Evolutionary conservation across 2,113 vertebrate species (phyloP), one percentile per base, ranked within the genome.

Genomic region (Pseudorectes ferrugineus): DNA sequence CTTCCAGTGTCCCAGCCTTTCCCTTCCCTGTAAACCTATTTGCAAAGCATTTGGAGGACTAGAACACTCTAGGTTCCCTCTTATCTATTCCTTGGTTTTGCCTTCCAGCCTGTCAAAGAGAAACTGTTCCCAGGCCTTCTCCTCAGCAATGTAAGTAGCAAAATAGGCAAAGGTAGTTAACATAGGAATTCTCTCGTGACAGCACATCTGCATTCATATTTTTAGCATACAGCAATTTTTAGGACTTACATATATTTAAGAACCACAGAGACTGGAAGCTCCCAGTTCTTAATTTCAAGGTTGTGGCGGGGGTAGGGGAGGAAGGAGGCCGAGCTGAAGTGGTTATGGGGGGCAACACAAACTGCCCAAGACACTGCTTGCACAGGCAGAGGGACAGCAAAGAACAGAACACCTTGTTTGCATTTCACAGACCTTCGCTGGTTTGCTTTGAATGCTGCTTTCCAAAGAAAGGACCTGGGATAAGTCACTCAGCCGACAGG

Each of bases 401-500:
- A 74, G 81, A 89, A 35, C 65, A 85, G 65, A 87, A 86, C 36
- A 65, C 38, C 36, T 29, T 88, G 70, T 73, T 46, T 51, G 4
- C 61, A 71, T 59, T 92, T 65, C 65, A 61, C 68, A 89, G 87
- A 79, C 57, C n/a, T 71, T 81, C 63, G 49, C 3, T 84, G 72
- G 72, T 85, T 88, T 95, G 85, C 67, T 95, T 87, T 72, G n/a
- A 94, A 91, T 48, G 79, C 77, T 75, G 66, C 77, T 96, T 52
- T 89, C 93, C 86, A 92, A 89, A 92, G 95, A 88, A 91, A 89
- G 68, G 36, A 83, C 51, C 70, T 6, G 7, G 33, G 63, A 72
- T 74, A 77, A 68, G 29, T 33, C 94, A 93, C 90, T 96, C 90
- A 89, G 90, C 72, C 7, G 2, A 84, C 90, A 97, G 96, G 91